A percentile compares a stretch with the other conserved stretches of the same genome.
These are phyloP conservation scores for Amphiprion ocellaris DNA, from an alignment of 2,113 vertebrate genomes.

Conservation along the genomic window DNA sequence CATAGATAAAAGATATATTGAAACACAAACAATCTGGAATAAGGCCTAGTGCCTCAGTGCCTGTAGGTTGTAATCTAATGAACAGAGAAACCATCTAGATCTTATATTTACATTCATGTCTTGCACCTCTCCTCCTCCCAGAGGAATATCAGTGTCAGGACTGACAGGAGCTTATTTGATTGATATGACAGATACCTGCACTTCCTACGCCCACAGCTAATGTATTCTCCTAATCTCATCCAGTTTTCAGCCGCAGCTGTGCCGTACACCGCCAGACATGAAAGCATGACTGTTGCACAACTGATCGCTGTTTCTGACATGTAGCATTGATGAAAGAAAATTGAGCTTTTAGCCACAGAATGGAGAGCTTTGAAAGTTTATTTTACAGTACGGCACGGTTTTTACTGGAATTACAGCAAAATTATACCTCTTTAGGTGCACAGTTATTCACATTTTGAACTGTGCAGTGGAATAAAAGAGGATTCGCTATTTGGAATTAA, in stretches of 20 bases:
- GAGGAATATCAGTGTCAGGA: conserved; percentile 17
- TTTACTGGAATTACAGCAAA: neutral
- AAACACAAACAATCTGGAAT: neutral
- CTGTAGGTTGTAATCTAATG: conserved; percentile 3
- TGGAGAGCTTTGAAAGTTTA: neutral
- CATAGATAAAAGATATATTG: neutral
- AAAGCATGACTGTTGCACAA: conserved; percentile 5
- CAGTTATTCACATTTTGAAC: conserved; percentile 3
- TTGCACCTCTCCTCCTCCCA: neutral
- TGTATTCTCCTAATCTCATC: conserved; percentile 40
- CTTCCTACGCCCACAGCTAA: conserved; percentile 18
- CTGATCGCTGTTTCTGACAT: conserved; percentile 4
- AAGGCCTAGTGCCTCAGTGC: neutral
- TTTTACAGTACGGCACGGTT: neutral
- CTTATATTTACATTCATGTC: conserved; percentile 32
- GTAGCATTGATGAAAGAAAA: neutral
- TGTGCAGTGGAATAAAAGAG: neutral
- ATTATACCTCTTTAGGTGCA: neutral
- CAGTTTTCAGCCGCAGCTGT: conserved; percentile 27
- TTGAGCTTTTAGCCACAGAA: neutral
- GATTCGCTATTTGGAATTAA: conserved; percentile 16
- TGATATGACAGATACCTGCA: conserved; percentile 38
- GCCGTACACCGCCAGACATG: neutral
- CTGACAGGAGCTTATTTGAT: conserved; percentile 38
- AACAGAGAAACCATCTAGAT: neutral